Evolutionary conservation across 1,140 invertebrate genomes (phyloP).

Genomic region (Condylostylus longicornis): DNA sequence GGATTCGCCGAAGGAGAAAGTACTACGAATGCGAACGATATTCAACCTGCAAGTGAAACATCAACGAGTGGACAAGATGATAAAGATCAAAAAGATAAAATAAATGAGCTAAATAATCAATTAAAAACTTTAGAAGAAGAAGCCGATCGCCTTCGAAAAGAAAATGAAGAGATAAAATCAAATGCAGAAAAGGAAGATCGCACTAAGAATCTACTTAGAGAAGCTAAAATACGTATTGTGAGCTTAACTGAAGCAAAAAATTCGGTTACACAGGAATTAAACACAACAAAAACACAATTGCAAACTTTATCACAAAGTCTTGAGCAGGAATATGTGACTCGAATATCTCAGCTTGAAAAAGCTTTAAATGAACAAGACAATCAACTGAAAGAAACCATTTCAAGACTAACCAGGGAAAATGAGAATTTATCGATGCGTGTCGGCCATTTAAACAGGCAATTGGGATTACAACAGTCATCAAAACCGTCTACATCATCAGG

Average conservation of each 20-base stretch:
- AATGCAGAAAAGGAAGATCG: constrained; percentile 53
- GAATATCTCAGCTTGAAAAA: constrained; percentile 54
- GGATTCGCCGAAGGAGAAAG: constrained; percentile 24
- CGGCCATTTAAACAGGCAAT: constrained; percentile 59
- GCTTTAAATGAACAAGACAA: constrained; percentile 54
- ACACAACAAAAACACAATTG: constrained; percentile 16
- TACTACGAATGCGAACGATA: constrained; percentile 17
- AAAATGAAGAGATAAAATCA: constrained; percentile 52
- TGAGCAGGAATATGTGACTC: constrained; percentile 43
- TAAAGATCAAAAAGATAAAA: constrained; percentile 33
- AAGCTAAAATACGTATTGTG: constrained; percentile 53
- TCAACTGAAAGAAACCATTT: constrained; percentile 45
- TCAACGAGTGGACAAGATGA: constrained; percentile 31
- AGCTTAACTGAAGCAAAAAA: constrained; percentile 51
- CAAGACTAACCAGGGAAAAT: constrained; percentile 48
- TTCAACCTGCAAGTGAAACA: constrained; percentile 28
- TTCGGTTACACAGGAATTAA: constrained; percentile 39
- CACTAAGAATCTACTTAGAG: constrained; percentile 54
- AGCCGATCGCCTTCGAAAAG: constrained; percentile 49
- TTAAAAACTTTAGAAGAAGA: constrained; percentile 41
- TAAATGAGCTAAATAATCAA: constrained; percentile 47
- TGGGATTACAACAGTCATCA: constrained; percentile 51
- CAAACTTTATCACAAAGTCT: constrained; percentile 23
- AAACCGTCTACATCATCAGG: constrained; percentile 48
- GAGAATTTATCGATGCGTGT: constrained; percentile 58